Evolutionary conservation across 92 coral and sea anemone species (phyloP), one percentile per base, ranked within the genome.

Genomic region (Bergia puertoricense): DNA sequence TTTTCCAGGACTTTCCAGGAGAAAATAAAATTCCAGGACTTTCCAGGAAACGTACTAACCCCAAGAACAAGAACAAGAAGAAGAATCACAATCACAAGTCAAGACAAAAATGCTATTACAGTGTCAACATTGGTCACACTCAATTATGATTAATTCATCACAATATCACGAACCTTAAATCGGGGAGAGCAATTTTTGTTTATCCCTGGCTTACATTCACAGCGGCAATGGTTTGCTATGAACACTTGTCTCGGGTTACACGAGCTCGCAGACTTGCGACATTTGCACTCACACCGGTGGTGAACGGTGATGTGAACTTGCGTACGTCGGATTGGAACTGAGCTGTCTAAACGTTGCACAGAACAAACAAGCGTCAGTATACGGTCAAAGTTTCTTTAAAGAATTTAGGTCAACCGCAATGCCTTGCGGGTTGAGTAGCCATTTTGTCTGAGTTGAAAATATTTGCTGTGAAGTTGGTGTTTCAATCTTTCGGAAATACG

Each of bases 211-310:
- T 84, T 84, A 38, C 87, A 84, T 48, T 84, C 87, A 68, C 87
- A 84, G 78, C 87, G 78, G 44, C 87, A 84, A 39, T 84, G 79
- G 14, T 14, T 43, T 69, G 41, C 59, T 13, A 84, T 79, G 40
- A 84, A 84, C 13, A 84, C 78, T 16, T 84, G 79, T 2, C 67
- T 71, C 42, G 65, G 40, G 78, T 71, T 84, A 45, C 87, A 84
- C 18, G 77, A 46, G 66, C 87, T 84, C 11, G 87, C 66, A 18
- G 87, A 68, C 40, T 71, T 40, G 62, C 87, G 87, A 37, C 87
- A 84, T 15, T 15, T 45, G 39, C 87, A 84, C 57, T 84, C 77
- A 8, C 87, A 84, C 45, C 8, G 56, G 43, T 44, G 43, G 87
- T 84, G 87, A 69, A 84, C 65, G 11, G 20, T 45, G 42, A 84